A percentile compares a stretch with the other conserved stretches of the same genome.
phyloP scores from a whole-genome alignment of 2,797 vertebrate genomes.

The Aratinga solstitialis region DNA sequence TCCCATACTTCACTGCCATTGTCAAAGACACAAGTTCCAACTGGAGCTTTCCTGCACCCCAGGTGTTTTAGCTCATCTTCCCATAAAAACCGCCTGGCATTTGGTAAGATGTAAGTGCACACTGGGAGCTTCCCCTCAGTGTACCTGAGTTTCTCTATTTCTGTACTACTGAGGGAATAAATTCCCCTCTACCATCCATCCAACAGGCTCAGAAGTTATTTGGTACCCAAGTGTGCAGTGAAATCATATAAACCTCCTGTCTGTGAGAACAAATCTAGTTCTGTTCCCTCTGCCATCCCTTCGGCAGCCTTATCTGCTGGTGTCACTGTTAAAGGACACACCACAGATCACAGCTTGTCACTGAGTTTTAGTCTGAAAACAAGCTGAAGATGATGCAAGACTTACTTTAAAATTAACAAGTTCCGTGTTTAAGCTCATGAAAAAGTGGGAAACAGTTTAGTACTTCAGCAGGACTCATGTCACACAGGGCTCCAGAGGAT shows the following conservation, averaged over 20 bases:
- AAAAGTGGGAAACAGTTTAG: constrained; percentile 29
- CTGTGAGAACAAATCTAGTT: not conserved
- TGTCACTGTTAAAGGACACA: not conserved
- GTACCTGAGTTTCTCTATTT: accelerated
- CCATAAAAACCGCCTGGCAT: not conserved
- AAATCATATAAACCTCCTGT: accelerated
- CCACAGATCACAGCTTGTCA: not conserved
- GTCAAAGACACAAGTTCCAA: not conserved
- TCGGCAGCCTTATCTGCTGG: not conserved
- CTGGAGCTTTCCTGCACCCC: not conserved
- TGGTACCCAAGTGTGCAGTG: not conserved
- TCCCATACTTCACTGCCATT: accelerated
- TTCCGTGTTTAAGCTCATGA: constrained; percentile 10
- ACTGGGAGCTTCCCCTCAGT: not conserved
- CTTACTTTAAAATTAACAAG: constrained; percentile 20
- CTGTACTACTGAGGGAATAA: not conserved
- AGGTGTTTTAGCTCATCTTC: not conserved
- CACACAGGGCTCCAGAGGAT: not conserved
- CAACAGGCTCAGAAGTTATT: not conserved
- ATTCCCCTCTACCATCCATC: not conserved
- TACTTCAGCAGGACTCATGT: not conserved
- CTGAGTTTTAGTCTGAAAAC: constrained; percentile 18
- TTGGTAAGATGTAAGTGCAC: accelerated
- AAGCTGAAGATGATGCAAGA: not conserved
- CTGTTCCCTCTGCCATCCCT: not conserved